Base-by-base conservation (phyloP, 2,888 invertebrate genomes). In the Chloroclysta siterata region DNA sequence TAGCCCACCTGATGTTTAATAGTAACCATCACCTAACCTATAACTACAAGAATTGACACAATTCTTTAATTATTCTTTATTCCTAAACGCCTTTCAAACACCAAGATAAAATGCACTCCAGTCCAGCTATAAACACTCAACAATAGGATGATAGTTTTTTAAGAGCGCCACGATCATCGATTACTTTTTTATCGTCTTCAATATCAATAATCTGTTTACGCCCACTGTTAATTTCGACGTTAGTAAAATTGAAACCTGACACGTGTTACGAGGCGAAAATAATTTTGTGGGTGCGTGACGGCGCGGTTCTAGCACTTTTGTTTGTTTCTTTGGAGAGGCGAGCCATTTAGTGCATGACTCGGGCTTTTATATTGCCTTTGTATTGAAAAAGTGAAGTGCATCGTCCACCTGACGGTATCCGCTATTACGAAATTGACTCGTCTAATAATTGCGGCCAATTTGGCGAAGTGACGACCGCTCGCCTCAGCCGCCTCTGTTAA, bases 191-290 rank as follows among this genome's bases (percentile, higher is more conserved):
- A 90, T 90, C 88, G 77, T 79, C 76, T 80, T 88, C 89, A 91
- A 92, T 91, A 92, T 91, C 91, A 88, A 91, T 90, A 90, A 90
- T 91, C 90, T 83, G 90, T 90, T 87, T 88, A 93, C 93, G 92
- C 93, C 93, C 93, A 90, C 91, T 81, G 91, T 92, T 93, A 90
- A 92, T 90, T 89, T 84, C 89, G 85, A 90, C 90, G 87, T 88
- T 87, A 83, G 87, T 90, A 87, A 87, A 90, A 91, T 91, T 91
- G 89, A 90, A 90, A 88, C 87, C 86, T 90, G 93, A 93, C 93
- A 93, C 92, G 90, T 92, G 92, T 90, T 92, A 88, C 89, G 81
- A 84, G 83, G 90, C 88, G 85, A 90, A 91, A 88, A 90, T 90
- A 88, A 89, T 89, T 90, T 87, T 78, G 87, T 88, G 88, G 88